Evolutionary conservation across 2,797 vertebrate genomes (phyloP), one percentile per base, ranked within the genome.

Genomic region (Crocodylus rhombifer): DNA sequence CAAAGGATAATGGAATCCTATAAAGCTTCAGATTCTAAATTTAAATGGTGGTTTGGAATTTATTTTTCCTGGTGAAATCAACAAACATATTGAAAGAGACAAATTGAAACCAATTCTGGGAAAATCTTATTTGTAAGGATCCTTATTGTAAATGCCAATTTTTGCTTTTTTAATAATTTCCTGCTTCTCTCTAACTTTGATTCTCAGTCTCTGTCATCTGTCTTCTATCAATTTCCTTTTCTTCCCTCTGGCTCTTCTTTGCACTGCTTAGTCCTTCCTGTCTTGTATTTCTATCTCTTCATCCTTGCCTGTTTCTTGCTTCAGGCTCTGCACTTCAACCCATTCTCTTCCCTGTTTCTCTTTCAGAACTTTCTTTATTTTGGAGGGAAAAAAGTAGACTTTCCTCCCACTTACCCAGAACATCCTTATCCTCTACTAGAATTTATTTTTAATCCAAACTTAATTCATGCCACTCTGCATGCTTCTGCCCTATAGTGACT

Each of bases 211-310:
- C 58, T 88, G 30, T n/a, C 26, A 20, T n/a, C 94, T 89, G 42
- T 14, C 28, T 90, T 95, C 93, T 88, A 90, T 89, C 63, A 83
- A 28, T 36, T 90, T 82, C 63, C 60, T 93, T 91, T 82, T 25
- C 28, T 84, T 86, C 87, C 85, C 77, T 78, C 77, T 77, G 89
- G 77, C 82, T 93, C 26, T 91, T 86, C 86, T 63, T 93, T 87
- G n/a, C 23, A 74, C 36, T 84, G 5, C 26, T 87, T 91, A 81
- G 63, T 92, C 62, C 36, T 75, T 77, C 20, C 88, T 86, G 78
- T 13, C n/a, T 64, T 71, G 20, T 79, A 6, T 73, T 12, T 78
- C 4, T 87, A 4, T 42, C 77, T 81, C 84, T 82, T 58, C 1
- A 62, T 88, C 3, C 14, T 89, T 87, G 23, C 4, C 60, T 87